phyloP scores from a whole-genome alignment of 2,888 invertebrate genomes.

The Hirtodrosophila histrioides region DNA sequence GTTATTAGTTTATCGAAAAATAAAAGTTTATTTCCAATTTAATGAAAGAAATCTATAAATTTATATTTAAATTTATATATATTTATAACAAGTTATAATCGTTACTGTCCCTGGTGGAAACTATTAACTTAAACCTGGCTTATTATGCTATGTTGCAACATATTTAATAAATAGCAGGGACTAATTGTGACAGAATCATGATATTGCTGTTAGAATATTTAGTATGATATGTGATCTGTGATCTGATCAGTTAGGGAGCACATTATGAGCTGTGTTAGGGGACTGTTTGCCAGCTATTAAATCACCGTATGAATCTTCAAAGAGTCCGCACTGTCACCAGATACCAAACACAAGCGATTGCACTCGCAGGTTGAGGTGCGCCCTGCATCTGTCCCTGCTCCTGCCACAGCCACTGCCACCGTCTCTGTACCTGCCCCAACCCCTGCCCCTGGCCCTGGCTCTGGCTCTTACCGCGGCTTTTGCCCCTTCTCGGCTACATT shows the following conservation, averaged over 20 bases:
- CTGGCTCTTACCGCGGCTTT: background rate
- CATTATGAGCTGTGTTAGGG: constrained; percentile 1
- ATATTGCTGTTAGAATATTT: too few relatives aligned
- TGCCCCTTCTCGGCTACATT: constrained; percentile 32
- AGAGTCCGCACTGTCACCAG: constrained; percentile 52
- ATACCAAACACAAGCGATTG: constrained; percentile 31
- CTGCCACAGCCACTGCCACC: background rate
- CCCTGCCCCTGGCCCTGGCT: background rate
- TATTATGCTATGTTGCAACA: too few relatives aligned
- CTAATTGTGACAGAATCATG: too few relatives aligned
- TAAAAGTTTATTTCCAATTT: too few relatives aligned
- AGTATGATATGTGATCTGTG: background rate
- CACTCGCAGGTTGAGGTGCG: constrained; percentile 28
- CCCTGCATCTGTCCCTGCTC: constrained; percentile 12
- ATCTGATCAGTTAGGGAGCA: constrained; percentile 7
- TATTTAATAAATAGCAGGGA: too few relatives aligned
- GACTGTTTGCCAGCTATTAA: constrained; percentile 34
- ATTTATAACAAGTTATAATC: too few relatives aligned
- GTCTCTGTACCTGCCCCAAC: background rate
- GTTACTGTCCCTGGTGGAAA: too few relatives aligned
- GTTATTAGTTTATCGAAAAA: too few relatives aligned
- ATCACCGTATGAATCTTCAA: constrained; percentile 50
- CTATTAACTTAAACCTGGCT: too few relatives aligned
- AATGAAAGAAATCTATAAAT: too few relatives aligned
- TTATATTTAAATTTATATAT: too few relatives aligned